Evolutionary conservation across 2,888 invertebrate species (phyloP).

Genomic region (Acrobasis repandana): DNA sequence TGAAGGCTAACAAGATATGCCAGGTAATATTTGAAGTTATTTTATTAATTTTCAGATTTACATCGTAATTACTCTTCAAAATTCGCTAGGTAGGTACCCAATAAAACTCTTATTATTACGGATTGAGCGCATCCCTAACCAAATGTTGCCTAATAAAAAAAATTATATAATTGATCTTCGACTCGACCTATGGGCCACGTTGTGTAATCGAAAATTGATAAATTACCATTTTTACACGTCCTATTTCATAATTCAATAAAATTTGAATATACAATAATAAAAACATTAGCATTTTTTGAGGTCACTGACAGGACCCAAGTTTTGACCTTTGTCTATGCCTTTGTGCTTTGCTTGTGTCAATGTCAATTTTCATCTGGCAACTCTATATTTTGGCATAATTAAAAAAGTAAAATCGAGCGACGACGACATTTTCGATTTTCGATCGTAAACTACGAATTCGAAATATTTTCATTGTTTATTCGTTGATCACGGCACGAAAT

Average conservation of each 20-base stretch:
- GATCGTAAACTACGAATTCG: not conserved
- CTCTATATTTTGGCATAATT: slow-evolving; percentile 39
- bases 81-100: too few relatives aligned
- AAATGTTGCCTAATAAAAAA: too few relatives aligned
- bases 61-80: not conserved
- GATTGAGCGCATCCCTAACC: too few relatives aligned
- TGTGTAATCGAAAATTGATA: too few relatives aligned
- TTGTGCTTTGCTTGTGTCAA: not conserved
- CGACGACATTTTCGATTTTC: slow-evolving; percentile 28
- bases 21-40: slow-evolving; percentile 54
- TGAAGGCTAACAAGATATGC: slow-evolving; percentile 72
- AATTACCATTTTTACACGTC: too few relatives aligned
- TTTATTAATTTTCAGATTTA: not conserved
- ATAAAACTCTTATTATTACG: too few relatives aligned
- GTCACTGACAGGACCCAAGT: too few relatives aligned
- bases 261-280: too few relatives aligned
- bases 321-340: not conserved
- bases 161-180: too few relatives aligned
- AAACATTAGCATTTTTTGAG: not conserved
- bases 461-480: slow-evolving; percentile 5
- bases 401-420: slow-evolving; percentile 39
- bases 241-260: too few relatives aligned
- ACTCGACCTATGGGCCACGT: too few relatives aligned
- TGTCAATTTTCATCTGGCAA: slow-evolving; percentile 30
- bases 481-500: not conserved